Base-by-base conservation (phyloP, 2,888 invertebrate species). In the Neoscelio sp. region DNA sequence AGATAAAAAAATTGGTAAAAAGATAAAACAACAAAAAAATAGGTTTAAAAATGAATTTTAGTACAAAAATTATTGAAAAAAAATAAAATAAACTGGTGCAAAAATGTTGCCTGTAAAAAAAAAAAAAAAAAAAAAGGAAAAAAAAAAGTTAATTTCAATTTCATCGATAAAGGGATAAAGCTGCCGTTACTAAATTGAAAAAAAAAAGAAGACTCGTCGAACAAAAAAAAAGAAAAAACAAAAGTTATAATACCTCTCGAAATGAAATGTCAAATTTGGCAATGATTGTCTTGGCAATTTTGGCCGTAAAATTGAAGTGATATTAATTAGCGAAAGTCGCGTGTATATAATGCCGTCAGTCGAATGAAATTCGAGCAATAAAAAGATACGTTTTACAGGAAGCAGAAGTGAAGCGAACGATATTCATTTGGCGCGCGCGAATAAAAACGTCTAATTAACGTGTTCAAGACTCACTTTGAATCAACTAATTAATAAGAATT, bases 381-480 rank as follows among this genome's bases (percentile, higher is more conserved):
- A 78, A 78, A 71, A 78, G 58, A 67, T 52, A 60, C 65, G 52
- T 67, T 65, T 65, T 71, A 71, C 71, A 78, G 65, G 71, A 73
- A 78, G 54, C 54, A 68, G 78, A 62, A 73, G 67, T 67, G 67
- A 68, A 78, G 58, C 64, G 58, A 64, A 73, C 67, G 54, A 71
- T 67, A 62, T 73, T 58, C 70, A 73, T 71, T 78, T 60, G 73
- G 54, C 58, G 42, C 46, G 52, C 30, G 56, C 73, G 46, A 64
- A 71, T 74, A 68, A 78, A 74, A 75, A 70, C 71, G 74, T 74
- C 74, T 79, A 79, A 79, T 79, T 79, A 74, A 70, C 64, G 64
- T 64, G 74, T 48, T 79, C 65, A 56, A 56, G 64, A 56, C 75
- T 75, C 65, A 71, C 28, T 79, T 74, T 79, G 62, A 71, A 65